These are phyloP conservation scores for Pomatostomus ruficeps DNA, from an alignment of 2,113 vertebrate species.

Conservation along the genomic window DNA sequence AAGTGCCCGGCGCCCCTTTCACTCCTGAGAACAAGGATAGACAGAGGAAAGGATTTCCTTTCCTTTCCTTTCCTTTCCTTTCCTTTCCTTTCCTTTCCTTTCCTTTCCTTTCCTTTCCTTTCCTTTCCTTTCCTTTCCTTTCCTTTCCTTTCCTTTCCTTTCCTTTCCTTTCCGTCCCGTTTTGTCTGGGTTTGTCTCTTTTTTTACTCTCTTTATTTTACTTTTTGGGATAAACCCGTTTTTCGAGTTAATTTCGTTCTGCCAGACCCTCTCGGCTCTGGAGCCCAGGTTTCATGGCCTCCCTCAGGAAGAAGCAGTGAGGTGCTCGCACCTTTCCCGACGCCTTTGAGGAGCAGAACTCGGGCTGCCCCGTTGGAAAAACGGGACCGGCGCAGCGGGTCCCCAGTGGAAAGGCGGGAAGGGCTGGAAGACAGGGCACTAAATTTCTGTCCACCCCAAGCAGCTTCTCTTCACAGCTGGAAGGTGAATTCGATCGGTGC, in stretches of 20 bases:
- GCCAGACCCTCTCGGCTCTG: neutral
- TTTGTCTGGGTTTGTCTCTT: neutral
- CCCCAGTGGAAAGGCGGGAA: accelerated
- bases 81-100: neutral
- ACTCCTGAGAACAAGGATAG: neutral
- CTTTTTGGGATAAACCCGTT: neutral
- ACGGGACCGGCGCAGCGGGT: neutral
- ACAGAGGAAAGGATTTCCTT: neutral
- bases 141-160: too few relatives aligned
- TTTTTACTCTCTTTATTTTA: neutral
- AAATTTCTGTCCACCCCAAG: neutral
- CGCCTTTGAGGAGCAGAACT: neutral
- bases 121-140: neutral
- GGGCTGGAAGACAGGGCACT: accelerated
- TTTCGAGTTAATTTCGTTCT: neutral
- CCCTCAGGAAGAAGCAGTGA: neutral
- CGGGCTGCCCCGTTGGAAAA: accelerated
- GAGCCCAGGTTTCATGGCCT: neutral
- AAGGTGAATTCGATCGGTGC: neutral
- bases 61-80: neutral
- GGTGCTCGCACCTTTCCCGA: accelerated
- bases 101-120: too few relatives aligned
- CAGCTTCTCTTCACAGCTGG: neutral
- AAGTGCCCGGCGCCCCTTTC: accelerated
- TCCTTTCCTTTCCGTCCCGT: neutral